phyloP scores from a whole-genome alignment of 2,113 vertebrate species.

The Ia io region DNA sequence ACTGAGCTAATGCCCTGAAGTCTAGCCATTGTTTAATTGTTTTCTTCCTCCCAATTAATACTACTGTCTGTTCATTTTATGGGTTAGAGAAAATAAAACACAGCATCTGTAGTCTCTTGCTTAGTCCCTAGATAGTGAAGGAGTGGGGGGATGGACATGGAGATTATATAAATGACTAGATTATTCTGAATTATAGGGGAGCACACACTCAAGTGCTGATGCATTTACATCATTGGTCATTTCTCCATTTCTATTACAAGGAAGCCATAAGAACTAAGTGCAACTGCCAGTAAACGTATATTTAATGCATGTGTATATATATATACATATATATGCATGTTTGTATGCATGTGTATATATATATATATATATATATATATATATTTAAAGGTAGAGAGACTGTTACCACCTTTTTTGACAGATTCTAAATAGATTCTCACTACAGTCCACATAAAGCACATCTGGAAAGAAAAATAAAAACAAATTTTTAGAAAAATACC shows the following conservation, averaged over 20 bases:
- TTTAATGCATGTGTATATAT: background rate
- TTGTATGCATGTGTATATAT: rapidly evolving
- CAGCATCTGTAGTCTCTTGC: background rate
- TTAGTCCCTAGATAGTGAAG: background rate
- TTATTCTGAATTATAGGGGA: background rate
- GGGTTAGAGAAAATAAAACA: slow-evolving; percentile 30
- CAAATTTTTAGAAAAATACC: background rate
- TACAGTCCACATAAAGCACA: slow-evolving; percentile 3
- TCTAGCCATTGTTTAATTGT: slow-evolving; percentile 29
- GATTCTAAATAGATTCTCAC: background rate
- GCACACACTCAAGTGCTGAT: background rate
- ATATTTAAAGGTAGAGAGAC: background rate
- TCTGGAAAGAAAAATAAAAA: background rate
- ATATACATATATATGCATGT: too few species aligned
- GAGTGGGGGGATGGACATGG: background rate
- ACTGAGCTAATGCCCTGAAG: slow-evolving; percentile 50
- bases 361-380: background rate
- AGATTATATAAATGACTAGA: background rate
- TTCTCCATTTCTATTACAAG: background rate
- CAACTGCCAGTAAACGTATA: background rate
- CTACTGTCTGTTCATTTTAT: background rate
- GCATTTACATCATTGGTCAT: background rate
- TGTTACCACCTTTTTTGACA: slow-evolving; percentile 24
- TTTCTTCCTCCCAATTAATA: slow-evolving; percentile 54
- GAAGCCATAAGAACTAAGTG: background rate